Evolutionary conservation across 2,888 invertebrate species (phyloP).

Genomic region (Synergus laeviventris): DNA sequence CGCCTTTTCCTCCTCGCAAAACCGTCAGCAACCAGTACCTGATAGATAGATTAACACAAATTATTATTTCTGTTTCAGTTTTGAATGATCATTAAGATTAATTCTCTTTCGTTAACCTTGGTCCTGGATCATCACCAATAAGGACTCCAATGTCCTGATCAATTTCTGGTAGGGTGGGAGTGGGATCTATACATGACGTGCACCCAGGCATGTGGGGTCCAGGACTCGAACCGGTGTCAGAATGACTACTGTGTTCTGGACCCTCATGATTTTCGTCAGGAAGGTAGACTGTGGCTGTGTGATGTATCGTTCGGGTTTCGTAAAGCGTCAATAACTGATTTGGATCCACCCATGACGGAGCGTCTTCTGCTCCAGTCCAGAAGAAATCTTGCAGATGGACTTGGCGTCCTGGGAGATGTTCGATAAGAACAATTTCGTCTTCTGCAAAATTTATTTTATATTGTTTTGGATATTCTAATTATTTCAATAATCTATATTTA

Average conservation of each 20-base stretch:
- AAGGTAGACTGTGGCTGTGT: conserved; percentile 69
- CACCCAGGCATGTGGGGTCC: conserved; percentile 56
- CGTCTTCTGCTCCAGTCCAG: conserved; percentile 92
- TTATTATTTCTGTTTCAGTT: neutral
- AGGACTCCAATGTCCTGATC: conserved; percentile 71
- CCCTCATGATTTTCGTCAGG: conserved; percentile 57
- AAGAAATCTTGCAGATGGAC: conserved; percentile 88
- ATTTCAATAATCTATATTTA: too few species aligned
- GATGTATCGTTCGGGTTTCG: conserved; percentile 71
- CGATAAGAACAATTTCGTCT: conserved; percentile 73
- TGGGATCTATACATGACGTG: conserved; percentile 69
- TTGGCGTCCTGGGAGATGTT: conserved; percentile 71
- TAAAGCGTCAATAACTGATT: conserved; percentile 73
- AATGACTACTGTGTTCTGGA: conserved; percentile 24
- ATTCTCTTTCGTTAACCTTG: conserved; percentile 59
- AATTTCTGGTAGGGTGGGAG: conserved; percentile 65
- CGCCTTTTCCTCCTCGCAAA: conserved; percentile 79
- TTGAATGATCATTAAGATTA: neutral
- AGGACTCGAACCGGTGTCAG: conserved; percentile 16
- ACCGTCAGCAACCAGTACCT: conserved; percentile 90
- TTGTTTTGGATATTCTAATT: too few species aligned
- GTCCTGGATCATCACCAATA: conserved; percentile 72
- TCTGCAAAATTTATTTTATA: conserved; percentile 59
- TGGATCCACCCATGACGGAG: conserved; percentile 80
- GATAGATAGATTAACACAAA: neutral